Base-by-base conservation (phyloP, 1,140 invertebrate genomes). In the Drosophila navojoa region DNA sequence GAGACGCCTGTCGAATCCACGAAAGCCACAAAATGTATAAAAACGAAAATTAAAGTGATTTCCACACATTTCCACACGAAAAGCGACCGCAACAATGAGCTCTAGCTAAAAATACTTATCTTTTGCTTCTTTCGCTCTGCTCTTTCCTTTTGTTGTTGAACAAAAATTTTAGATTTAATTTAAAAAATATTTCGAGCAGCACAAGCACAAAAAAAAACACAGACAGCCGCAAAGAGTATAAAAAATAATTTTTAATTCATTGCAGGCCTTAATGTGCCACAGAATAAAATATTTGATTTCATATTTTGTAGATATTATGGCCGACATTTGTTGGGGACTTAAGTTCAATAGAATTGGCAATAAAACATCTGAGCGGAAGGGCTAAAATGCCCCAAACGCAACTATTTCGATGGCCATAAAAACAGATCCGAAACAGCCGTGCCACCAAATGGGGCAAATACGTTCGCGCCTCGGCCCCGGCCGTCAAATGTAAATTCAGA, bases 261-360 rank as follows among this genome's bases (percentile, higher is more conserved):
- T 66, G 57, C 32, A 61, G 42, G 5, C 42, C 60, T 70, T 70
- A 71, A 71, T 57, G 59, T 10, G 32, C 35, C 35, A 38, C 35
- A 57, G 27, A 71, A 49, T 22, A 53, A 22, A n/a, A 45, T 57
- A 27, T 50, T 52, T 38, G 29, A 27, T 54, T 44, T 32, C 55
- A 45, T 70, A 40, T 19, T 38, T 68, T 44, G 19, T 61, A 19
- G 62, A 59, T 67, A 38, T 64, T 44, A 44, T 63, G 63, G 57
- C 59, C 49, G 53, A 66, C 45, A 71, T 72, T 79, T 71, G 69
- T 76, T 67, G 42, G 42, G 27, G 59, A 53, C 42, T 69, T 68
- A 73, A 73, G 87, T 87, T 89, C 80, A 84, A 77, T 70, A 38
- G 71, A 84, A 89, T 80, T 84, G 85, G 76, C 84, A 81, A 87